phyloP scores from a whole-genome alignment of 37 sponge, comb jelly and placozoan species.

The Crambe crambe region DNA sequence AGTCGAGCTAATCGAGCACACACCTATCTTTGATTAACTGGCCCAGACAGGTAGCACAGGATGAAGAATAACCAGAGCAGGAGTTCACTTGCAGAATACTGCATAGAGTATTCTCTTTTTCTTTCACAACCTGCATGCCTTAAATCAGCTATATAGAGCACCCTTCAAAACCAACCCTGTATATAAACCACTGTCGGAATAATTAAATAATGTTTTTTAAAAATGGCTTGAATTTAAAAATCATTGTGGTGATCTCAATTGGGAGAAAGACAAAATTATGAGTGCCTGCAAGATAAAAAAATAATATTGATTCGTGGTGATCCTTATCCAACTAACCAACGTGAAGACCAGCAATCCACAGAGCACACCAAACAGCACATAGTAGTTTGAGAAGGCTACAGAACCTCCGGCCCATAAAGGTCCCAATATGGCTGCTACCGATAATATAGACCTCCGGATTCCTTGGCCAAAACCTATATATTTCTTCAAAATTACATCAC shows the following conservation, averaged over 20 bases:
- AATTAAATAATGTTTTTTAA: too few species aligned
- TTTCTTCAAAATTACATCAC: neutral
- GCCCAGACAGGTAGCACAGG: neutral
- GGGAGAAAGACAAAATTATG: neutral
- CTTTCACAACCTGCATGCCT: too few species aligned
- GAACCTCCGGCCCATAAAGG: slow-evolving; percentile 86
- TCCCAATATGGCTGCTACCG: slow-evolving; percentile 82
- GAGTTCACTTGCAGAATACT: neutral
- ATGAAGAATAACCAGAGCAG: neutral
- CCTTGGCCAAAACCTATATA: slow-evolving; percentile 84
- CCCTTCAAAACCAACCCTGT: too few species aligned
- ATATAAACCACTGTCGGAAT: too few species aligned
- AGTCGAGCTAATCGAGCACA: neutral
- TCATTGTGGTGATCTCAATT: neutral
- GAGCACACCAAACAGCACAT: slow-evolving; percentile 46
- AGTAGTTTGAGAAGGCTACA: slow-evolving; percentile 16
- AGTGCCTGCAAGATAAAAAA: neutral
- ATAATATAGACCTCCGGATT: slow-evolving; percentile 73
- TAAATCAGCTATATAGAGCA: too few species aligned
- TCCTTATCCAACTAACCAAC: slow-evolving; percentile 22
- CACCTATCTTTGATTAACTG: neutral
- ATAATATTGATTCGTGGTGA: neutral
- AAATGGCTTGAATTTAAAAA: neutral
- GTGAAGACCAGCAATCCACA: slow-evolving; percentile 25
- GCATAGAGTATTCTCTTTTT: too few species aligned